Percentiles rank a stretch among this genome's conserved stretches.
These are phyloP conservation scores for Oscheius sp. DNA, from an alignment of 2,888 invertebrate species.

Conservation along the genomic window DNA sequence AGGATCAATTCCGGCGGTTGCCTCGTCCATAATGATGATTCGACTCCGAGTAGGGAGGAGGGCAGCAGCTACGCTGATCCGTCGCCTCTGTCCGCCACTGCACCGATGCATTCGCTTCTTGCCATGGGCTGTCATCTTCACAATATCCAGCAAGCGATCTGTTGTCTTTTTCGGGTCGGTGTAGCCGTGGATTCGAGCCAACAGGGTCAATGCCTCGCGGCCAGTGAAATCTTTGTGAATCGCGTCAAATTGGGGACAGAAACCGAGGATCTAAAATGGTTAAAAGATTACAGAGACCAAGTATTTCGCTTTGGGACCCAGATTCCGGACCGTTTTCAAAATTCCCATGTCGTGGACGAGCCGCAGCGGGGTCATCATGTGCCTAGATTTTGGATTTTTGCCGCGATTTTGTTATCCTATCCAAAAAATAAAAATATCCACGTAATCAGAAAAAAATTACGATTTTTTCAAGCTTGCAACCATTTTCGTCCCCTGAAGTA, in stretches of 20 bases:
- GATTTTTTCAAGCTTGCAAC: too few relatives aligned
- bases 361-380: too few relatives aligned
- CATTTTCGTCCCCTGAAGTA: too few relatives aligned
- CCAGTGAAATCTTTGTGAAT: slow-evolving; percentile 63
- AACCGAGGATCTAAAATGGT: slow-evolving; percentile 49
- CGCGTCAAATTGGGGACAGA: slow-evolving; percentile 69
- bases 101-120: slow-evolving; percentile 56
- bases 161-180: slow-evolving; percentile 48
- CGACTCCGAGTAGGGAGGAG: slow-evolving; percentile 79
- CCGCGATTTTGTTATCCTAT: too few relatives aligned
- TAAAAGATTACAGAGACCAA: too few relatives aligned
- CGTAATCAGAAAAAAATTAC: too few relatives aligned
- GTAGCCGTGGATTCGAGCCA: slow-evolving; percentile 57
- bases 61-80: slow-evolving; percentile 84
- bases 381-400: too few relatives aligned
- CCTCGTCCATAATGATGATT: slow-evolving; percentile 79
- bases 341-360: too few relatives aligned
- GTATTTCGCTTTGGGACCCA: too few relatives aligned
- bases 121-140: slow-evolving; percentile 62
- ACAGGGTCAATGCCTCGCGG: slow-evolving; percentile 52
- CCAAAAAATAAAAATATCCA: too few relatives aligned
- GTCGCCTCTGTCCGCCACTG: slow-evolving; percentile 84
- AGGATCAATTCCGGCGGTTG: slow-evolving; percentile 77
- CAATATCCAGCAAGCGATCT: slow-evolving; percentile 52
- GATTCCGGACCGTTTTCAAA: too few relatives aligned